Percentiles rank a stretch among this genome's conserved stretches.
Conservation (phyloP, 2,797 vertebrate species). For the Thunnus albacares region DNA sequence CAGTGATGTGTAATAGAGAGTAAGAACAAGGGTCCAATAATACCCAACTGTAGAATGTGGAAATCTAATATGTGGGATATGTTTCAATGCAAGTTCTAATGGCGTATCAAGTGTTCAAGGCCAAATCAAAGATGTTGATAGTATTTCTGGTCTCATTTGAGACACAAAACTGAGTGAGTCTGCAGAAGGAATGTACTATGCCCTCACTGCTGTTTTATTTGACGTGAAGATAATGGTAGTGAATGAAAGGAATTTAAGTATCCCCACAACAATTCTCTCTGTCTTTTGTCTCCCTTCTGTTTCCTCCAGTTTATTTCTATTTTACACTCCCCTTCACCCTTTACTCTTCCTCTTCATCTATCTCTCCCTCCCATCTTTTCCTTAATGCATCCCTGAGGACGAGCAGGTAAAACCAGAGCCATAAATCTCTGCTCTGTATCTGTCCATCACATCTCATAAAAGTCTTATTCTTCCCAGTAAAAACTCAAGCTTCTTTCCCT, state of each 20-base stretch:
- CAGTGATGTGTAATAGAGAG: conserved; percentile 1
- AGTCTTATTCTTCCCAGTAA: conserved; percentile 57
- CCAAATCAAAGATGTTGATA: conserved; percentile 34
- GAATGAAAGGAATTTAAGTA: conserved; percentile 56
- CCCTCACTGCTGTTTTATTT: conserved; percentile 41
- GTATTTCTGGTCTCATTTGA: conserved; percentile 19
- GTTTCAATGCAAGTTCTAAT: conserved; percentile 20
- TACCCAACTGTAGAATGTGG: conserved; percentile 10
- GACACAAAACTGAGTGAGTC: conserved; percentile 3
- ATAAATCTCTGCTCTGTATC: conserved; percentile 71
- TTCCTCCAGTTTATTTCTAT: conserved; percentile 15
- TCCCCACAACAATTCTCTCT: conserved; percentile 29
- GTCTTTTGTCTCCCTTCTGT: conserved; percentile 23
- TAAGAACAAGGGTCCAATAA: conserved; percentile 26
- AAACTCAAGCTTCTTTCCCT: conserved; percentile 34
- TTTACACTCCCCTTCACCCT: conserved; percentile 5
- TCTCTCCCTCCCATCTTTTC: conserved; percentile 51
- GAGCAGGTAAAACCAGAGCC: conserved; percentile 35
- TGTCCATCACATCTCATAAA: conserved; percentile 77
- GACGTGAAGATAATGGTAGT: conserved; percentile 51
- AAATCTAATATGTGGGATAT: conserved; percentile 20
- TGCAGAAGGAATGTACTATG: conserved; percentile 26
- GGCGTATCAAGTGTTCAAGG: conserved; percentile 19
- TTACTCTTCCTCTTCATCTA: conserved; percentile 38
- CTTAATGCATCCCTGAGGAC: conserved; percentile 68